These are phyloP conservation scores for Rafetus swinhoei DNA, from an alignment of 2,113 vertebrate species.

Conservation along the genomic window DNA sequence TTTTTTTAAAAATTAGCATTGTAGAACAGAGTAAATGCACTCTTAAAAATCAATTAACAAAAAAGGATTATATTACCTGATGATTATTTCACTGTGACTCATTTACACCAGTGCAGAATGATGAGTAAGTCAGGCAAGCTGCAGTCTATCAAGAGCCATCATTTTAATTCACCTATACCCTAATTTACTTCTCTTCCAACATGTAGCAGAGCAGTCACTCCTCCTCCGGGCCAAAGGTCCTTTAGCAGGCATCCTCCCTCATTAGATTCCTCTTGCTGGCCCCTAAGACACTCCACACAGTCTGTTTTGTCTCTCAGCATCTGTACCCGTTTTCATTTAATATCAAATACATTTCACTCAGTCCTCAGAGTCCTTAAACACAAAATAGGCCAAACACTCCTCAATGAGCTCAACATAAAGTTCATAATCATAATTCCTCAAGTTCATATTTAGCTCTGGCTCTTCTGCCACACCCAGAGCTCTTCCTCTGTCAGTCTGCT, in stretches of 20 bases:
- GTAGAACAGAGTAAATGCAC: neutral
- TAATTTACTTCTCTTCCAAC: neutral
- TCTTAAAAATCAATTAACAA: slow-evolving; percentile 4
- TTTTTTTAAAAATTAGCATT: slow-evolving; percentile 12
- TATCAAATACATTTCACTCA: neutral
- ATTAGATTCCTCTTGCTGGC: neutral
- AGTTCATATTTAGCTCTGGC: neutral
- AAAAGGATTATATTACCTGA: neutral
- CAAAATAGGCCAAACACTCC: neutral
- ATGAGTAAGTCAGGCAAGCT: neutral
- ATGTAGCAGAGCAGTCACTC: neutral
- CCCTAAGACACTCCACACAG: neutral
- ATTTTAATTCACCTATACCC: neutral
- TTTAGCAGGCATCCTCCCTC: neutral
- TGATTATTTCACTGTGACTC: neutral
- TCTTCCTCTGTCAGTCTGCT: neutral
- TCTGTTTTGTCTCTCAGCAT: neutral
- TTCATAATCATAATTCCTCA: neutral
- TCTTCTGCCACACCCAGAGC: neutral
- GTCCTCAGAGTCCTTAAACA: neutral
- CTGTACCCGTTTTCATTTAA: neutral
- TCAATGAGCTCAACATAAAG: neutral
- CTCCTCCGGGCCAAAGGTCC: neutral
- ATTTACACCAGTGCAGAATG: neutral
- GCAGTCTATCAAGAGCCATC: neutral